Percentiles rank a stretch among this genome's conserved stretches.
Evolutionary conservation across 1,140 invertebrate species (phyloP).

Genomic region (Centruroides sculpturatus): DNA sequence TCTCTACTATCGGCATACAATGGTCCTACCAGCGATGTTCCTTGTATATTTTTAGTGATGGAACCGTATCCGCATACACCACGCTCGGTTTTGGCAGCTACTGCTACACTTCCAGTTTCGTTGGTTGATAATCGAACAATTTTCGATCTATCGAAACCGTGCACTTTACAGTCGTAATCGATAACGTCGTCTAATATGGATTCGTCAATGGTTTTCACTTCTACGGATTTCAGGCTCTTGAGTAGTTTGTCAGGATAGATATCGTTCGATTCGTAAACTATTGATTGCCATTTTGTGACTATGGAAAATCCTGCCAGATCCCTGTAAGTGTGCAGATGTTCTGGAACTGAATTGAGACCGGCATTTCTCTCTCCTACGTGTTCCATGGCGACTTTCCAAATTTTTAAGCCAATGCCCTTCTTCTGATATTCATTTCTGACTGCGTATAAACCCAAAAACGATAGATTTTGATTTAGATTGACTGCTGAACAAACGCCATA

Average conservation of each 20-base stretch:
- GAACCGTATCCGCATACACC: constrained; percentile 17
- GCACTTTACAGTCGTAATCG: constrained; percentile 10
- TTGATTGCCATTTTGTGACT: not conserved
- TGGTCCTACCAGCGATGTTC: constrained; percentile 16
- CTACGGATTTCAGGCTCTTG: not conserved
- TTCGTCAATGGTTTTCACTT: not conserved
- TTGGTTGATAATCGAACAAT: constrained; percentile 7
- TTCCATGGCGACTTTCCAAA: constrained; percentile 15
- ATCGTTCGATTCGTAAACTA: constrained; percentile 3
- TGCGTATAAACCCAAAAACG: constrained; percentile 20
- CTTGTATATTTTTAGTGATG: constrained; percentile 14
- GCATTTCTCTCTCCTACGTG: constrained; percentile 17
- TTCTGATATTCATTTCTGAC: constrained; percentile 17
- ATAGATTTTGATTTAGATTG: constrained; percentile 11
- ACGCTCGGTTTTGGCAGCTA: constrained; percentile 13
- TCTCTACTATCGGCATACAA: constrained; percentile 18
- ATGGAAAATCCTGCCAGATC: constrained; percentile 17
- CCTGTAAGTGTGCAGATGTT: constrained; percentile 16
- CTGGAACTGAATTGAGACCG: constrained; percentile 18
- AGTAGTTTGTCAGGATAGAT: constrained; percentile 1
- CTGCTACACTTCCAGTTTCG: constrained; percentile 10
- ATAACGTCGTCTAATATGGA: constrained; percentile 1
- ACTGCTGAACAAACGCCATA: constrained; percentile 18
- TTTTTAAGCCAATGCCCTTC: constrained; percentile 16
- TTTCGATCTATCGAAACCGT: constrained; percentile 8